Evolutionary conservation across 2,113 vertebrate genomes (phyloP), one percentile per base, ranked within the genome.

Genomic region (Salvelinus sp.): DNA sequence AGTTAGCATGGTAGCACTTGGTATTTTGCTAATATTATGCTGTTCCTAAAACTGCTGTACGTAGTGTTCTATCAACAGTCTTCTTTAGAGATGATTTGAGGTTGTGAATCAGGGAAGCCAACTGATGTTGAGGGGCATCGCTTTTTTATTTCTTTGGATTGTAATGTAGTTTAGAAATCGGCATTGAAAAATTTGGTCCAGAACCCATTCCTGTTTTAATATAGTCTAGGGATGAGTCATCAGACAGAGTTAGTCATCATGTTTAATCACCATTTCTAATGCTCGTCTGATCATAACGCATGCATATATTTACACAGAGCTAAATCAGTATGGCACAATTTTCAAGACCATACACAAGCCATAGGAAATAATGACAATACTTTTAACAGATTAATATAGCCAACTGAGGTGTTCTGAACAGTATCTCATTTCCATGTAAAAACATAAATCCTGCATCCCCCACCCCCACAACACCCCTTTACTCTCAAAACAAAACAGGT

Each of bases 221-320:
- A 85, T 90, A 79, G 69, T 90, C 84, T 79, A 66, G 73, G 85
- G 85, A 84, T 86, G 73, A 84, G 83, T 90, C 87, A 90, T 85
- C 6, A 63, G n/a, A 63, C 23, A 63, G 7, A 22, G 16, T 54
- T 54, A 18, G 50, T 54, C 50, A 54, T 54, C 50, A 18, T 54
- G 50, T 54, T 18, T 54, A 54, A 54, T 54, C 50, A 16, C 50
- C 3, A 54, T 54, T 54, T 54, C 16, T 54, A 54, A 4, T 54
- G 16, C 50, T 18, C 16, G 4, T 54, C 50, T 54, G 50, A 54
- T 54, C 16, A 54, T 18, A 54, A 54, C 0, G 16, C 14, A 54
- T 54, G 9, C 75, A 72, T 33, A 48, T 57, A 74, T 75, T 9
- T 82, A 66, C 66, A 86, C 16, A 10, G 69, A 85, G 75, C 64